These are phyloP conservation scores for Carduelis carduelis DNA, from an alignment of 2,797 vertebrate species.

Conservation along the genomic window DNA sequence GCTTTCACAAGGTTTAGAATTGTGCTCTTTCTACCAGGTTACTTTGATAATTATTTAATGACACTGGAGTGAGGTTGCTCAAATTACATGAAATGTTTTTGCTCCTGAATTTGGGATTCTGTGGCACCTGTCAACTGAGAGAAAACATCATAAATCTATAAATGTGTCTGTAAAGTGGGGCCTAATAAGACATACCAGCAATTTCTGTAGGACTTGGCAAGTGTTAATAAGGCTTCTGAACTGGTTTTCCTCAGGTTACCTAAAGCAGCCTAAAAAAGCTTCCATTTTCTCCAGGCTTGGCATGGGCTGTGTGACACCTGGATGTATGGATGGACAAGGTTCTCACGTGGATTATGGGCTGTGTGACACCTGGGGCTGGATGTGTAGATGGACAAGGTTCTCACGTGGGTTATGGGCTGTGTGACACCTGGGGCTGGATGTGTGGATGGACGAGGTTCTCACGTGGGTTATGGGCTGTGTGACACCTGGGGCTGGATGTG, in stretches of 20 bases:
- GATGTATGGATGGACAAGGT: background rate
- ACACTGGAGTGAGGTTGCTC: background rate
- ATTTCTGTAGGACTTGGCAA: background rate
- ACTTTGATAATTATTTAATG: background rate
- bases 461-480: too few species aligned
- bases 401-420: too few species aligned
- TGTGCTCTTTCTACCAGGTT: background rate
- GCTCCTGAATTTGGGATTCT: background rate
- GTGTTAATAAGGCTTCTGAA: background rate
- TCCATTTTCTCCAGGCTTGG: background rate
- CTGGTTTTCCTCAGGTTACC: background rate
- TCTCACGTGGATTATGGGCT: background rate
- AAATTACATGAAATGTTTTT: background rate
- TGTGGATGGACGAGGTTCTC: background rate
- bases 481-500: too few species aligned
- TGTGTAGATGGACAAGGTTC: background rate
- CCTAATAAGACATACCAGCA: background rate
- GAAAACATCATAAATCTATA: background rate
- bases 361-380: background rate
- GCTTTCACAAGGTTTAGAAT: background rate
- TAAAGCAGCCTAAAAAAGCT: background rate
- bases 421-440: background rate
- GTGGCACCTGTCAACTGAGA: background rate
- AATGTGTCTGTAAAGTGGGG: background rate
- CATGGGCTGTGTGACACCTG: background rate